These are phyloP conservation scores for Polymixis flavicincta DNA, from an alignment of 2,888 invertebrate species.

Conservation along the genomic window DNA sequence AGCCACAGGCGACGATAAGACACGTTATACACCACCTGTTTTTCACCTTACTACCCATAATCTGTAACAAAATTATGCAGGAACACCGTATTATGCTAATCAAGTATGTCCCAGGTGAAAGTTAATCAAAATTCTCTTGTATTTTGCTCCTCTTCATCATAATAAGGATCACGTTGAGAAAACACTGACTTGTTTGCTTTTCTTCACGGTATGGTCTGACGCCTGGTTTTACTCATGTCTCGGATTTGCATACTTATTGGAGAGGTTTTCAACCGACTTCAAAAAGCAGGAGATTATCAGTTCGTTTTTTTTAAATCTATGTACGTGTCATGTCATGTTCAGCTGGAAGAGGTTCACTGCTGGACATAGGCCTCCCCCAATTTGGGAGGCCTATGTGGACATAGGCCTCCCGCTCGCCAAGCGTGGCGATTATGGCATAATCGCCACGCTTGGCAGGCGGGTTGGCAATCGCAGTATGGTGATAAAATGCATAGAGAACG, in stretches of 20 bases:
- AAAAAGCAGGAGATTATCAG: no score
- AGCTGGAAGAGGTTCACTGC: no score
- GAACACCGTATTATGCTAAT: constrained; percentile 62
- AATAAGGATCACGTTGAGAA: constrained; percentile 27
- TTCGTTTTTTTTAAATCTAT: no score
- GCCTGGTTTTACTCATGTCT: constrained; percentile 17
- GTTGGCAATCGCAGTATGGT: no score
- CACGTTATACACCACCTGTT: not conserved
- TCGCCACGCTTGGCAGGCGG: no score
- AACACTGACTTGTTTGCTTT: constrained; percentile 20
- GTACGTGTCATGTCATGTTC: no score
- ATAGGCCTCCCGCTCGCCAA: no score
- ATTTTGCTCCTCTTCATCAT: constrained; percentile 20
- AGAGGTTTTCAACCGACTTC: not conserved
- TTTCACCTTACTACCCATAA: constrained; percentile 18
- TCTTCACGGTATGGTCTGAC: not conserved
- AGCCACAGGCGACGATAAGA: not conserved
- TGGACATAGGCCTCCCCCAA: no score
- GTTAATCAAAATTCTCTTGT: constrained; percentile 40
- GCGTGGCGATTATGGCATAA: no score
- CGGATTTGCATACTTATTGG: constrained; percentile 32
- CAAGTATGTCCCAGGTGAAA: constrained; percentile 18
- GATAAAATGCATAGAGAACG: no score
- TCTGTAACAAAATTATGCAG: constrained; percentile 54
- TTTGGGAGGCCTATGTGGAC: no score